Evolutionary conservation across 2,113 vertebrate genomes (phyloP).

Genomic region (Anser cygnoides): DNA sequence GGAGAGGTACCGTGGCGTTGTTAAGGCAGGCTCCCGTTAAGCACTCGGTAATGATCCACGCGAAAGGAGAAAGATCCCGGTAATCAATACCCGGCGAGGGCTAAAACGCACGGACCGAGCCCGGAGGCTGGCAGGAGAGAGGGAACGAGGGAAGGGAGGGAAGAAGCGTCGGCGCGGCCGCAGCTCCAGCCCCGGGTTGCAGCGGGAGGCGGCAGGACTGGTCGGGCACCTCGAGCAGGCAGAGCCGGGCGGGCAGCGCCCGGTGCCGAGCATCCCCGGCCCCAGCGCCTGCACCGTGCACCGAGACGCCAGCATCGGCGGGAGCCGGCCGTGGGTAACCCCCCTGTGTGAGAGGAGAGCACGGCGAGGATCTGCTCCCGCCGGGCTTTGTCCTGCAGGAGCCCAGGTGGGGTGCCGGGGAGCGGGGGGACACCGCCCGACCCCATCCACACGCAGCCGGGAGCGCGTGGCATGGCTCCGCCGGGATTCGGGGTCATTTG

Average conservation of each 20-base stretch:
- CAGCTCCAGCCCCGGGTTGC: no score
- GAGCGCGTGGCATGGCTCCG: no score
- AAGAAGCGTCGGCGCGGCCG: fast-evolving
- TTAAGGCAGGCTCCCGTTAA: background rate
- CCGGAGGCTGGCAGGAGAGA: background rate
- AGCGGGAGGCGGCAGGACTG: no score
- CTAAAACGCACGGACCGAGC: fast-evolving
- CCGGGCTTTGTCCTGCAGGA: background rate
- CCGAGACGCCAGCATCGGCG: background rate
- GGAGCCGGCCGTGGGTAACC: background rate
- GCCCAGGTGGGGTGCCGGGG: no score
- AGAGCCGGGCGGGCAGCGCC: no score
- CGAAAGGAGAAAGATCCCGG: background rate
- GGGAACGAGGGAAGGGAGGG: background rate
- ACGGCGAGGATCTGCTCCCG: background rate
- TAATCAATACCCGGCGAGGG: slow-evolving; percentile 32
- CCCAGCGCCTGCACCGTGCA: background rate
- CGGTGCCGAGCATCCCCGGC: background rate
- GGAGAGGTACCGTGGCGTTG: background rate
- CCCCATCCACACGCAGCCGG: no score
- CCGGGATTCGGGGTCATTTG: background rate
- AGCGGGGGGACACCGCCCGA: no score
- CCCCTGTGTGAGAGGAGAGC: background rate
- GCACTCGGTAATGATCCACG: background rate
- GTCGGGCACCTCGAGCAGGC: no score